Percentiles rank a stretch among this genome's conserved stretches.
phyloP scores from a whole-genome alignment of 2,888 invertebrate species.

The Idaea straminata region DNA sequence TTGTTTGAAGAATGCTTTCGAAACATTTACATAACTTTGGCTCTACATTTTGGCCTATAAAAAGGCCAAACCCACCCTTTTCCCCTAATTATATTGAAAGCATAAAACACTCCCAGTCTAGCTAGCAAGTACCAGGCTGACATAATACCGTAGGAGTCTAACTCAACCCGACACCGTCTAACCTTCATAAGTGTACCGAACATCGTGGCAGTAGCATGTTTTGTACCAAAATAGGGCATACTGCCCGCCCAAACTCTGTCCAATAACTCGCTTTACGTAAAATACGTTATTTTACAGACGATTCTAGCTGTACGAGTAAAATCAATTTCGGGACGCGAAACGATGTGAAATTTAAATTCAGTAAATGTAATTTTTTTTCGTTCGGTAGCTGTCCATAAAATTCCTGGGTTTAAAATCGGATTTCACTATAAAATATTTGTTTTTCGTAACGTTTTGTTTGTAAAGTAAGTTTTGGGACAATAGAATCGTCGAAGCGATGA shows the following conservation, averaged over 20 bases:
- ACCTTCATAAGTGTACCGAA: slow-evolving; percentile 30
- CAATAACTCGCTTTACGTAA: neutral
- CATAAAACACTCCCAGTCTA: slow-evolving; percentile 25
- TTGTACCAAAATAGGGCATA: slow-evolving; percentile 38
- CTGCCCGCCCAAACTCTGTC: slow-evolving; percentile 19
- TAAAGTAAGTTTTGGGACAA: neutral
- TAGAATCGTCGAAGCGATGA: neutral
- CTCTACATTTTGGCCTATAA: neutral
- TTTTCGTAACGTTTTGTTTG: neutral
- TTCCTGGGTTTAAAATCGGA: neutral
- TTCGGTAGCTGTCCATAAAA: neutral
- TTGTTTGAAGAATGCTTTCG: too few relatives aligned
- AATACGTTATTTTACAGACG: neutral
- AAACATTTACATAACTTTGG: too few relatives aligned
- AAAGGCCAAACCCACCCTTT: neutral
- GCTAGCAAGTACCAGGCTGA: slow-evolving; percentile 40
- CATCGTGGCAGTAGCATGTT: slow-evolving; percentile 44
- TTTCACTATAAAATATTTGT: neutral
- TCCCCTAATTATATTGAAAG: neutral
- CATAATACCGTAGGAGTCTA: slow-evolving; percentile 46
- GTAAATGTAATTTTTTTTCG: neutral
- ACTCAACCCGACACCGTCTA: slow-evolving; percentile 28
- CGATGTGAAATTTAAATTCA: neutral
- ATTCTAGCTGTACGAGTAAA: neutral
- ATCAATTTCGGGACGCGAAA: neutral